These are phyloP conservation scores for Trematomus loennbergii DNA, from an alignment of 2,113 vertebrate genomes.

Conservation along the genomic window DNA sequence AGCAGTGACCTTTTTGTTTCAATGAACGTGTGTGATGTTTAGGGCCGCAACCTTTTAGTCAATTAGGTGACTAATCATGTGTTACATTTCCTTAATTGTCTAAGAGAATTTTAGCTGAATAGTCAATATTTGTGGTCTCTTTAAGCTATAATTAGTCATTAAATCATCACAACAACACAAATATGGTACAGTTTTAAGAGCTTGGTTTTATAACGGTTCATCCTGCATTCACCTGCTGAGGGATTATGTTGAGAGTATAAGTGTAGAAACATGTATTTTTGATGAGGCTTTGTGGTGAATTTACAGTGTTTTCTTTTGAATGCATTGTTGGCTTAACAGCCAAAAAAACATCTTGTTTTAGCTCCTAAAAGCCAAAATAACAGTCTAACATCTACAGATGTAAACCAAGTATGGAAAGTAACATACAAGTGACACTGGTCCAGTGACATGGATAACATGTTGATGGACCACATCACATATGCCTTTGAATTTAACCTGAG, in stretches of 20 bases:
- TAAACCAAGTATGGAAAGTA: not conserved
- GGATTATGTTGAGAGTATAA: not conserved
- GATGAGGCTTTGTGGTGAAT: not conserved
- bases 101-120: slow-evolving; percentile 8
- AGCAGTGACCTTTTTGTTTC: not conserved
- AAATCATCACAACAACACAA: slow-evolving; percentile 17
- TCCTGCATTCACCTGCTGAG: not conserved
- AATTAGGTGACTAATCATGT: slow-evolving; percentile 44
- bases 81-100: not conserved
- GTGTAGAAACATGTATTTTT: not conserved
- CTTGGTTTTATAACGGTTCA: not conserved
- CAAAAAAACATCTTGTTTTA: not conserved
- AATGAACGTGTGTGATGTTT: slow-evolving; percentile 16
- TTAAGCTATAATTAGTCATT: not conserved
- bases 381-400: not conserved
- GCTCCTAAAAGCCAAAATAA: not conserved
- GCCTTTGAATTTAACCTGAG: not conserved
- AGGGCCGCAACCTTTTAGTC: slow-evolving; percentile 22
- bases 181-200: not conserved
- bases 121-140: slow-evolving; percentile 46
- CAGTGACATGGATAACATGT: not conserved
- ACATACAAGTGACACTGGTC: too few relatives aligned
- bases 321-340: not conserved
- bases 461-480: not conserved
- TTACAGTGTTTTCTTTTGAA: not conserved